Evolutionary conservation across 2,797 vertebrate genomes (phyloP).

Genomic region (Peromyscus aztecus): DNA sequence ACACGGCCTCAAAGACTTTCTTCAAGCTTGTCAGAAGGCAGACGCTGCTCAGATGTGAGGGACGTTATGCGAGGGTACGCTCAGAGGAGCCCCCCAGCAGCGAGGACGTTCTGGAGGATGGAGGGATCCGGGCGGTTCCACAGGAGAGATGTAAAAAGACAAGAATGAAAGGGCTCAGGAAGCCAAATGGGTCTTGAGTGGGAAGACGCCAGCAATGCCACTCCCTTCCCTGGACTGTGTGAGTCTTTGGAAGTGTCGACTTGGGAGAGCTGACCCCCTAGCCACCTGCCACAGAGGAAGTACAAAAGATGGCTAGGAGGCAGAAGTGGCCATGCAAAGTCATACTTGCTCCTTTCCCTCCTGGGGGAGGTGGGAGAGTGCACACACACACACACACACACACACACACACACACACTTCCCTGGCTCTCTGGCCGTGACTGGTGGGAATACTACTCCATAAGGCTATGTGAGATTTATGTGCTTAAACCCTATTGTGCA

Average conservation of each 20-base stretch:
- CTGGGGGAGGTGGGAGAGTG: not conserved
- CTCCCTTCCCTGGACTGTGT: not conserved
- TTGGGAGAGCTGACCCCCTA: not conserved
- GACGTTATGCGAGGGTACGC: not conserved
- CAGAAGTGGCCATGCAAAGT: not conserved
- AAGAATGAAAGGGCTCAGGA: constrained; percentile 25
- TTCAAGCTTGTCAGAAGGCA: constrained; percentile 66
- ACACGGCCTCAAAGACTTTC: not conserved
- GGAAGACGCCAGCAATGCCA: not conserved
- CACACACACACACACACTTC: not conserved
- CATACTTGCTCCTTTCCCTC: not conserved
- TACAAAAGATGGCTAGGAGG: not conserved
- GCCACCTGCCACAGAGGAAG: not conserved
- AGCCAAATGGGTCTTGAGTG: not conserved
- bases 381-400: too few relatives aligned
- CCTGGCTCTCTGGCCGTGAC: not conserved
- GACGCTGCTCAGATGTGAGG: constrained; percentile 39
- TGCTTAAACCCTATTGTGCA: not conserved
- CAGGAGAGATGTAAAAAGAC: not conserved
- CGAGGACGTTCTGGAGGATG: not conserved
- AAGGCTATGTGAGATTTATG: not conserved
- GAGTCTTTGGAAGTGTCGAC: not conserved
- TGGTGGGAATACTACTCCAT: not conserved
- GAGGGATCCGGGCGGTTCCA: constrained; percentile 3
- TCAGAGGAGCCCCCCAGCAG: constrained; percentile 14